A percentile compares a stretch with the other conserved stretches of the same genome.
phyloP scores from a whole-genome alignment of 1,140 invertebrate genomes.

The Ceratina calcarata region DNA sequence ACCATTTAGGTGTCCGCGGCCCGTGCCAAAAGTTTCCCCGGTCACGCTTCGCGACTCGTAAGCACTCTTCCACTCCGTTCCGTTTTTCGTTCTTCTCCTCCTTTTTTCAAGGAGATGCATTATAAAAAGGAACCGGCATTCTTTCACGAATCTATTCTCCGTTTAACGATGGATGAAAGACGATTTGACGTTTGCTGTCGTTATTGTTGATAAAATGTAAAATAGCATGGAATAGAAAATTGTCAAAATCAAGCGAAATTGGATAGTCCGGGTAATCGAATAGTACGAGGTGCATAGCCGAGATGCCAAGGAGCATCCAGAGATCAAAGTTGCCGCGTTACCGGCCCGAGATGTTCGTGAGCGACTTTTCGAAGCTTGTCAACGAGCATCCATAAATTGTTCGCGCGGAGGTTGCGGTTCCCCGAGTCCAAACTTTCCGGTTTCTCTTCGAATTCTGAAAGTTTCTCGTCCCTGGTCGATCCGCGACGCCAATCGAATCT shows the following conservation, averaged over 20 bases:
- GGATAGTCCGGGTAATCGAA: neutral
- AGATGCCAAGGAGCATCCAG: neutral
- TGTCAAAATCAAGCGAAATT: neutral
- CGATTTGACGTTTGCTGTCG: too few species aligned
- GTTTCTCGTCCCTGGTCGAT: slow-evolving; percentile 40
- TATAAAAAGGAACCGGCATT: too few species aligned
- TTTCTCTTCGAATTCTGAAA: slow-evolving; percentile 58
- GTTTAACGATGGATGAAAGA: too few species aligned
- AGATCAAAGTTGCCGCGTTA: slow-evolving; percentile 44
- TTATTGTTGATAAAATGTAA: neutral
- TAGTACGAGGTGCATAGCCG: neutral
- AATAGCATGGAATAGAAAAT: neutral
- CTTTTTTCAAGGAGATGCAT: too few species aligned
- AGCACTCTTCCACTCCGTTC: neutral
- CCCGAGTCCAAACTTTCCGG: slow-evolving; percentile 35
- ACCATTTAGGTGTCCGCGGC: slow-evolving; percentile 66
- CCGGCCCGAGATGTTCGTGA: slow-evolving; percentile 44
- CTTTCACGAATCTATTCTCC: too few species aligned
- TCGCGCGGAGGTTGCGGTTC: slow-evolving; percentile 17
- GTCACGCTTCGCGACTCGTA: slow-evolving; percentile 65
- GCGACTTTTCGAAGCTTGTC: slow-evolving; percentile 57
- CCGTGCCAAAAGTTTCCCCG: slow-evolving; percentile 67
- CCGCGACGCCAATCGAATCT: slow-evolving; percentile 39
- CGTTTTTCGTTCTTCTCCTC: too few species aligned
- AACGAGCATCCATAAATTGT: slow-evolving; percentile 32